Percentiles rank a stretch among this genome's conserved stretches.
These are phyloP conservation scores for Hypomesus transpacificus DNA, from an alignment of 2,113 vertebrate genomes.

Conservation along the genomic window DNA sequence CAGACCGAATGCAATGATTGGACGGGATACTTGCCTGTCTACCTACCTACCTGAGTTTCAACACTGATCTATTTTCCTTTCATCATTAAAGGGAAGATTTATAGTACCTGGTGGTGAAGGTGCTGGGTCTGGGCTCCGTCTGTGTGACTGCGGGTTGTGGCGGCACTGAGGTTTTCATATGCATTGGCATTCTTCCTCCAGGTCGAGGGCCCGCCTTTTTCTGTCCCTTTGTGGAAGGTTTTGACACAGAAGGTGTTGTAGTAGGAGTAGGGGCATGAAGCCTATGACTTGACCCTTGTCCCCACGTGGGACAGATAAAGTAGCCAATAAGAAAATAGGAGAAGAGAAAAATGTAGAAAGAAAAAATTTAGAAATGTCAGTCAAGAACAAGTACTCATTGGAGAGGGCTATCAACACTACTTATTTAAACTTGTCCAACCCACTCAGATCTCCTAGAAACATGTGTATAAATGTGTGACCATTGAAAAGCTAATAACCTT, in stretches of 20 bases:
- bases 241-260: slow-evolving; percentile 38
- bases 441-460: too few relatives aligned
- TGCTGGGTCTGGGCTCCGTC: slow-evolving; percentile 58
- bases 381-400: too few relatives aligned
- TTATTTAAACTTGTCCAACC: background rate
- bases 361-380: background rate
- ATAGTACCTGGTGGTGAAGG: slow-evolving; percentile 65
- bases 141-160: slow-evolving; percentile 53
- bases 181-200: slow-evolving; percentile 9
- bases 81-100: too few relatives aligned
- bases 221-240: slow-evolving; percentile 26
- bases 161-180: slow-evolving; percentile 50
- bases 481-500: background rate
- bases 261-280: slow-evolving; percentile 37
- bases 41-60: too few relatives aligned
- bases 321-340: background rate
- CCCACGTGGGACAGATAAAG: background rate
- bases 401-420: background rate
- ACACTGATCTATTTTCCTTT: too few relatives aligned
- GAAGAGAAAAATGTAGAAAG: background rate
- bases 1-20: too few relatives aligned
- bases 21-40: too few relatives aligned
- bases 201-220: slow-evolving; percentile 6
- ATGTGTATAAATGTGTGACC: background rate
- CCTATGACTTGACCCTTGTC: too few relatives aligned